phyloP scores from a whole-genome alignment of 2,888 invertebrate species.

The Bibio marci region DNA sequence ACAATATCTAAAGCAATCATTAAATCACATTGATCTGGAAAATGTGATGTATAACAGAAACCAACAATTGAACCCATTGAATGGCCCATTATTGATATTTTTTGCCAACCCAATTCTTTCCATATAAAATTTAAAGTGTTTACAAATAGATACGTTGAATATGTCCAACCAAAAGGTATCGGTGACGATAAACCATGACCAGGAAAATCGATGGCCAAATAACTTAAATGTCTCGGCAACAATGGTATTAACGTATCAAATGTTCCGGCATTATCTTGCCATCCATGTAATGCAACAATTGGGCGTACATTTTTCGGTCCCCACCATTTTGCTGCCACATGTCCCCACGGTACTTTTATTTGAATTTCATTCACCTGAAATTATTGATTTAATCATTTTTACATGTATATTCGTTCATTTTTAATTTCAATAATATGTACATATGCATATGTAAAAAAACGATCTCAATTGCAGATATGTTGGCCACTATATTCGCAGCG shows the following conservation, averaged over 20 bases:
- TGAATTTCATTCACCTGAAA: constrained; percentile 43
- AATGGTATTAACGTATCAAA: constrained; percentile 53
- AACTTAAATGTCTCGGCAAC: constrained; percentile 31
- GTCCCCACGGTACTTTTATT: constrained; percentile 52
- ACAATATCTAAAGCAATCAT: constrained; percentile 24
- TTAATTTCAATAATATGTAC: too few species aligned
- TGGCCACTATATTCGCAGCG: too few species aligned
- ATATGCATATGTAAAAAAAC: too few species aligned
- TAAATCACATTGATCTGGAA: constrained; percentile 19
- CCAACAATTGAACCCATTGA: constrained; percentile 47
- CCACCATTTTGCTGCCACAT: constrained; percentile 53
- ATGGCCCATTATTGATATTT: constrained; percentile 48
- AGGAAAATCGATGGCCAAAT: constrained; percentile 47
- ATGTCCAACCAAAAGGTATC: constrained; percentile 40
- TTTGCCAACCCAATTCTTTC: constrained; percentile 49
- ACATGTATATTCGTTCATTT: too few species aligned
- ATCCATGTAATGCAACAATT: constrained; percentile 56
- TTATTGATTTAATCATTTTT: too few species aligned
- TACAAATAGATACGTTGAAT: constrained; percentile 29
- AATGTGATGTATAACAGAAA: constrained; percentile 39
- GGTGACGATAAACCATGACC: constrained; percentile 56
- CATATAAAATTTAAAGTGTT: constrained; percentile 36
- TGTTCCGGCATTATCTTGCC: constrained; percentile 62
- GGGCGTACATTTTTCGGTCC: constrained; percentile 44
- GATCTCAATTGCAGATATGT: too few species aligned